These are phyloP conservation scores for Ennomos erosarius DNA, from an alignment of 2,888 invertebrate genomes.

Conservation along the genomic window DNA sequence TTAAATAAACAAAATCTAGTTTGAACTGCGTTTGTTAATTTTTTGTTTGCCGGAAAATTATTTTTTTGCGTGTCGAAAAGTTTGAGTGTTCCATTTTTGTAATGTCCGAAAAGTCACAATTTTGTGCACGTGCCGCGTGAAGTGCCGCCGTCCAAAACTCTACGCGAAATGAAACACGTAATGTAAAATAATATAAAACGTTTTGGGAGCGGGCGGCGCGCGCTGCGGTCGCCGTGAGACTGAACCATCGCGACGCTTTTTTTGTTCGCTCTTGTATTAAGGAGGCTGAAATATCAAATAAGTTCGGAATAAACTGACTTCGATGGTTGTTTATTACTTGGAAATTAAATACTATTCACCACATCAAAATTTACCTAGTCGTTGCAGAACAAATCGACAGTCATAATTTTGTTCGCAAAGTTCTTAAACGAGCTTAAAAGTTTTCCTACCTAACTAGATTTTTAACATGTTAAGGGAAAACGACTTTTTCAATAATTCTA, in stretches of 20 bases:
- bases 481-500: background rate
- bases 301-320: constrained; percentile 64
- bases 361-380: background rate
- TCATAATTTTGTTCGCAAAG: too few species aligned
- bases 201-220: constrained; percentile 77
- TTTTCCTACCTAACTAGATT: background rate
- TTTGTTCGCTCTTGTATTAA: constrained; percentile 73
- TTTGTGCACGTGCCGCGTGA: constrained; percentile 75
- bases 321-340: constrained; percentile 25
- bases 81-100: constrained; percentile 68
- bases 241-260: constrained; percentile 64
- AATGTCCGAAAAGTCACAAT: constrained; percentile 79
- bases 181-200: constrained; percentile 78
- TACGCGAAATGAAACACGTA: constrained; percentile 85
- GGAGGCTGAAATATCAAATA: constrained; percentile 75
- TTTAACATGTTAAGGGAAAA: background rate
- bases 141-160: constrained; percentile 80
- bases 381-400: too few species aligned
- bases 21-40: constrained; percentile 79
- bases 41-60: constrained; percentile 58
- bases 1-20: constrained; percentile 67
- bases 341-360: constrained; percentile 1
- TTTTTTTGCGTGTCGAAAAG: constrained; percentile 63
- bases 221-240: constrained; percentile 76
- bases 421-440: background rate